Base-by-base conservation (phyloP, 2,888 invertebrate species). In the Diaperis boleti region DNA sequence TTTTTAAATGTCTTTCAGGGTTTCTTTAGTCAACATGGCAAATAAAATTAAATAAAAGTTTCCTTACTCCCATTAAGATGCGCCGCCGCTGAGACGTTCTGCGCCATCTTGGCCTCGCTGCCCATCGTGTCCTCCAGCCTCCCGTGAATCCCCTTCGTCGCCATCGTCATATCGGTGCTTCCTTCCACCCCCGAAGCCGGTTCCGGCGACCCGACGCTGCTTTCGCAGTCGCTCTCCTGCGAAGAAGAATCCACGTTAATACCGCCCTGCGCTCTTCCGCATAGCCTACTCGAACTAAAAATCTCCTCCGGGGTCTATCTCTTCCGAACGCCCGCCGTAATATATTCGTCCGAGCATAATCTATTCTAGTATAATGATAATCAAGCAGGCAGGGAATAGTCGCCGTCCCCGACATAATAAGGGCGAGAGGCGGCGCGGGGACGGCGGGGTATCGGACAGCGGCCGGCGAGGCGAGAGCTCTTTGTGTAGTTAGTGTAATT, bases 161-260 rank as follows among this genome's bases (percentile, higher is more conserved):
- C 70, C 45, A 77, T 62, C 17, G 73, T 82, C 75, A 73, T 74
- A 74, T 80, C 80, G 8, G 80, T 79, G 59, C 75, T 76, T 31
- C 78, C 78, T 60, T 79, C 81, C 6, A 77, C 82, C 76, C 85
- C 81, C 78, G 80, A 83, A 37, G 80, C 81, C 33, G 82, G 81
- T 70, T 87, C 87, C 78, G 88, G 88, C 74, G 87, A 87, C 72
- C 87, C 86, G 76, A 86, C 85, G 77, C 86, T 86, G 81, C 87
- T 87, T 81, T 87, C 86, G 78, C 87, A 84, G 74, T 88, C 88
- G 76, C 87, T 88, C 81, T 88, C 88, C 85, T 88, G 85, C 79
- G 6, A 11, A 37, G 13, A 41, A 41, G 22, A 13, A 55, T n/a
- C n/a, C n/a, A n/a, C n/a, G n/a, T n/a, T n/a, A n/a, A n/a, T n/a